Evolutionary conservation across 1,140 invertebrate species (phyloP).

Genomic region (Lepidurus couesii): DNA sequence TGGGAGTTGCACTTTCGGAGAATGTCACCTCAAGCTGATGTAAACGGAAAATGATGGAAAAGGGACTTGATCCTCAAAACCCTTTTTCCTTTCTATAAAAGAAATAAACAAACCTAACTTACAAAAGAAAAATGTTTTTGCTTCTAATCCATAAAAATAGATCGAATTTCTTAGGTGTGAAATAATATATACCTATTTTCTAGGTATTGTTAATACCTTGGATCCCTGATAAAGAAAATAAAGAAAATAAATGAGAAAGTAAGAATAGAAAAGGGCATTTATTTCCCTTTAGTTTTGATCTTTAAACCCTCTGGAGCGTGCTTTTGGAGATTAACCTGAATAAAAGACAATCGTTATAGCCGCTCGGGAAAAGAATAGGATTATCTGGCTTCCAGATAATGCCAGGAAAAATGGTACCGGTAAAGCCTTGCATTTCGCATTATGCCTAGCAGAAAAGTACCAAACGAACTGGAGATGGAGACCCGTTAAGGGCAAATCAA

Average conservation of each 20-base stretch:
- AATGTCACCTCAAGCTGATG: constrained; percentile 5
- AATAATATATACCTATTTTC: too few species aligned
- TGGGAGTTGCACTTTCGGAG: background rate
- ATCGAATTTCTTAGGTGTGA: background rate
- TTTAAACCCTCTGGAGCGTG: too few species aligned
- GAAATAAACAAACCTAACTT: background rate
- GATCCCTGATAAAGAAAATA: too few species aligned
- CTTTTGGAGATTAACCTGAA: too few species aligned
- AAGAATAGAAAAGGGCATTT: too few species aligned
- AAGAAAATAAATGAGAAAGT: too few species aligned
- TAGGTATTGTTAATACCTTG: too few species aligned
- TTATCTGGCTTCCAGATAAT: background rate
- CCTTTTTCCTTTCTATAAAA: background rate
- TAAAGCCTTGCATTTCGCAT: background rate
- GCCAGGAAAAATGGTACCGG: background rate
- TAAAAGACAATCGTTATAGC: too few species aligned
- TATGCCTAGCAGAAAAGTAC: background rate
- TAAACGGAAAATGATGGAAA: background rate
- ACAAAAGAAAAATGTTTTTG: background rate
- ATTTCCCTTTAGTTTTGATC: too few species aligned
- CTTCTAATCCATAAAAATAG: background rate
- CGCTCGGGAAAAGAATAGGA: too few species aligned
- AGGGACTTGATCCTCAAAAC: background rate
- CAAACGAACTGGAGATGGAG: background rate
- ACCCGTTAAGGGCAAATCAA: background rate